Evolutionary conservation across 2,797 vertebrate genomes (phyloP), one percentile per base, ranked within the genome.

Genomic region (Lepus townsendii): DNA sequence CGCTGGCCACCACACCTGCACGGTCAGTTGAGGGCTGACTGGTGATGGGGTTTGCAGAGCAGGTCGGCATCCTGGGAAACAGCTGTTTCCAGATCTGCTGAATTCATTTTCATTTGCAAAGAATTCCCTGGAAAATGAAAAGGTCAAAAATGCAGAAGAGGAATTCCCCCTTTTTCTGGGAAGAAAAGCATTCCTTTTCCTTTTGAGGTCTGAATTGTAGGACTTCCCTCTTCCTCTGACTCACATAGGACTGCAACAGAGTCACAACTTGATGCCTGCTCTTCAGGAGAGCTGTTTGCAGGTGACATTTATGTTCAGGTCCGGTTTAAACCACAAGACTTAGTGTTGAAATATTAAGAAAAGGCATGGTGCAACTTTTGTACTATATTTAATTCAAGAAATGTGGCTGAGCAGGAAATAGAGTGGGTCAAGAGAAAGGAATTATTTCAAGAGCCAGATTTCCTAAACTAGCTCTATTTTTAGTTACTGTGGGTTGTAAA

Each of bases 331-430:
- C 73, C 80, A 52, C 9, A 82, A 69, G 35, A 42, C 30, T 7
- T 30, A 62, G 54, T 72, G 89, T 91, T 79, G 93, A 94, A 92
- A 94, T 86, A 63, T 32, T 32, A 75, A 76, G 66, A 85, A 94
- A 91, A 77, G 57, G 75, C 47, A 86, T 57, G 86, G 52, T 92
- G 77, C 80, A 35, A 86, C 79, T 80, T 96, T 86, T 52, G 7
- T 35, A 27, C 72, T 83, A 24, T 50, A n/a, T 75, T 94, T 94
- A 90, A 90, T n/a, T 19, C n/a, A 26, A 88, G 72, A 42, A 71
- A 54, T 1, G 11, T 24, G 73, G 65, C 22, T 35, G 62, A 52
- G 76, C 47, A 83, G 47, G 32, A 89, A 75, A 7, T 7, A 32
- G 76, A 92, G 7, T 10, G n/a, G 73, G 27, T 62, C 5, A 3